Base-by-base conservation (phyloP, 2,888 invertebrate genomes). In the Lissonota sp. region DNA sequence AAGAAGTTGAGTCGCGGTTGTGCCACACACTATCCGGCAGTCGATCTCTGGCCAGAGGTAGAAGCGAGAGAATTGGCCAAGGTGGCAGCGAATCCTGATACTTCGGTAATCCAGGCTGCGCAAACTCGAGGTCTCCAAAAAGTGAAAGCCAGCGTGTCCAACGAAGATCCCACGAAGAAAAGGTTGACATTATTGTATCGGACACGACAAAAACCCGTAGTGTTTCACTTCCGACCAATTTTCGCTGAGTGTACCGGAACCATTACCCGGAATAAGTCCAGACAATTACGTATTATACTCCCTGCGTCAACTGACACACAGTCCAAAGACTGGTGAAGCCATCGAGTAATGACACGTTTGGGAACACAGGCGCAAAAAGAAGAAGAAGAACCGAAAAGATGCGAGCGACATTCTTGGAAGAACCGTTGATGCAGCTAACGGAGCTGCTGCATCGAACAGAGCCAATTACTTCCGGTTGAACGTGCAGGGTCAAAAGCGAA, bases 281-380 rank as follows among this genome's bases (percentile, higher is more conserved):
- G 62, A 71, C 42, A 74, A 73, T 81, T 77, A 70, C 57, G 60
- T 74, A 66, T 57, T 26, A 74, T 58, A 7, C 57, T 49, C 49
- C 12, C n/a, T 5, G 8, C 6, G 26, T 57, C 49, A 62, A 62
- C 70, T 63, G 55, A 69, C 49, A 44, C 53, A 57, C 67, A 81
- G 46, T 57, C 74, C 44, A 66, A 67, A 71, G 74, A 55, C 57
- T 40, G 60, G 57, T 26, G 60, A 57, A 74, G 46, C 62, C 64
- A 42, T 66, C 40, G n/a, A 55, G 74, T 81, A 81, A 81, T 78
- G 70, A 71, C 69, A 77, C 74, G 73, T 81, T 78, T 14, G 26
- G 3, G 26, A 26, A 26, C 26, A 26, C 26, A 3, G 26, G 26
- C 26, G 26, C 26, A 1, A 26, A 26, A 26, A 26, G n/a, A n/a